Percentiles rank a stretch among this genome's conserved stretches.
Conservation (phyloP, 2,888 invertebrate species). For the Orthonevra nobilis region DNA sequence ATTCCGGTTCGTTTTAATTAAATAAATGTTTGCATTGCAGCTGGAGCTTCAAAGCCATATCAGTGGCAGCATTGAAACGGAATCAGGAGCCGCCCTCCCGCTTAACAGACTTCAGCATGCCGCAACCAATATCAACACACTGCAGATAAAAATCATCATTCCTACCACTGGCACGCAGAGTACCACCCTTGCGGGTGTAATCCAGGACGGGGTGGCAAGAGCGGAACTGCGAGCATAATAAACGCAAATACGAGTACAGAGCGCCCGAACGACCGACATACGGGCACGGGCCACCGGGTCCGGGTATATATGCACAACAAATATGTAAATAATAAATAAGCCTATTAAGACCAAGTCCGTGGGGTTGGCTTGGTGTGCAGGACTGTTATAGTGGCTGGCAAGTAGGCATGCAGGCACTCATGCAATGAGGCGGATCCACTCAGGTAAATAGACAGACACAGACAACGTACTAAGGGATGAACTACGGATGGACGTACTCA, state of each 20-base stretch:
- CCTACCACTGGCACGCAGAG: not conserved
- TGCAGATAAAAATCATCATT: constrained; percentile 43
- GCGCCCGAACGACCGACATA: not conserved
- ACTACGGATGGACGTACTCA: constrained; percentile 52
- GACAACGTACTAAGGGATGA: constrained; percentile 56
- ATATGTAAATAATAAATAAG: constrained; percentile 68
- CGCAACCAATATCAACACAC: constrained; percentile 47
- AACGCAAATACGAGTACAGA: constrained; percentile 45
- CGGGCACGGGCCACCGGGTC: constrained; percentile 5
- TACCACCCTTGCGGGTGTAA: constrained; percentile 29
- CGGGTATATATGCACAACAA: constrained; percentile 52
- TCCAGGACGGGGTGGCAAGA: constrained; percentile 41
- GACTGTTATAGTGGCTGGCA: constrained; percentile 1
- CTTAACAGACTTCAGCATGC: constrained; percentile 5
- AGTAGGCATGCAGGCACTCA: constrained; percentile 31
- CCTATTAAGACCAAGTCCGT: constrained; percentile 61
- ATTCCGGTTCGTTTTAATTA: constrained; percentile 61
- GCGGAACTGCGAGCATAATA: constrained; percentile 52
- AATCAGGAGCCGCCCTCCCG: constrained; percentile 37
- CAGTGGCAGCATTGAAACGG: constrained; percentile 39
- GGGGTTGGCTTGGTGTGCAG: constrained; percentile 13
- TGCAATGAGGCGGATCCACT: constrained; percentile 60
- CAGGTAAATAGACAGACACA: constrained; percentile 69
- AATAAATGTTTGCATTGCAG: constrained; percentile 65
- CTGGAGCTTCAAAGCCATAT: not conserved